Evolutionary conservation across 2,888 invertebrate species (phyloP).

Genomic region (Netelia inedita): DNA sequence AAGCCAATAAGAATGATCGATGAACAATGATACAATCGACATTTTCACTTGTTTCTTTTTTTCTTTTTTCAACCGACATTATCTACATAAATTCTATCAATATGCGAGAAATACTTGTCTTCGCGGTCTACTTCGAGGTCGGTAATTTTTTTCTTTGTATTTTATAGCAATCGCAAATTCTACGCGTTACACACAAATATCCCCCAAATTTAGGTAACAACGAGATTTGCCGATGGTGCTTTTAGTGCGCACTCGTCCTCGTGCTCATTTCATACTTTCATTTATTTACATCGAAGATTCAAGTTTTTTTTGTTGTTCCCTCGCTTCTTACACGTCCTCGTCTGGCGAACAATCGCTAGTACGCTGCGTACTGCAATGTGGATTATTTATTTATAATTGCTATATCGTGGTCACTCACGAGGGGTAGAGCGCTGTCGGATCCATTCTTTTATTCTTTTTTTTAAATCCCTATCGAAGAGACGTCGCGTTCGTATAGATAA

Average conservation of each 20-base stretch:
- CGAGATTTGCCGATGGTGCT: not conserved
- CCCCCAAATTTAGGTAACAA: not conserved
- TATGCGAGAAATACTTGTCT: slow-evolving; percentile 46
- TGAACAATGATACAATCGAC: not conserved
- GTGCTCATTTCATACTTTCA: slow-evolving; percentile 21
- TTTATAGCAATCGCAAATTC: slow-evolving; percentile 16
- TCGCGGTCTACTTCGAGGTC: slow-evolving; percentile 39
- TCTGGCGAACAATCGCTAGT: not conserved
- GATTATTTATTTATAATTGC: not conserved
- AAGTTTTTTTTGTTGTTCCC: slow-evolving; percentile 3
- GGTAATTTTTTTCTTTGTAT: slow-evolving; percentile 24
- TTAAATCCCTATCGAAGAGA: not conserved
- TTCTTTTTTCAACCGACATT: slow-evolving; percentile 34
- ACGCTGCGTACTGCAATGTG: not conserved
- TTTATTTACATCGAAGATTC: slow-evolving; percentile 55
- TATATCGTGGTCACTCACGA: not conserved
- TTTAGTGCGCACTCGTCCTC: not conserved
- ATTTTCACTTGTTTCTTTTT: not conserved
- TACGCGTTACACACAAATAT: slow-evolving; percentile 6
- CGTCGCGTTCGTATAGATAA: not conserved
- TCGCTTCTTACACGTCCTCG: not conserved
- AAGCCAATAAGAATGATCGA: not conserved
- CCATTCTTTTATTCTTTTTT: not conserved
- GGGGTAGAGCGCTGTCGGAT: not conserved
- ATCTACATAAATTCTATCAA: slow-evolving; percentile 58